phyloP scores from a whole-genome alignment of 2,797 vertebrate species.

The Phoxinus dragarum region DNA sequence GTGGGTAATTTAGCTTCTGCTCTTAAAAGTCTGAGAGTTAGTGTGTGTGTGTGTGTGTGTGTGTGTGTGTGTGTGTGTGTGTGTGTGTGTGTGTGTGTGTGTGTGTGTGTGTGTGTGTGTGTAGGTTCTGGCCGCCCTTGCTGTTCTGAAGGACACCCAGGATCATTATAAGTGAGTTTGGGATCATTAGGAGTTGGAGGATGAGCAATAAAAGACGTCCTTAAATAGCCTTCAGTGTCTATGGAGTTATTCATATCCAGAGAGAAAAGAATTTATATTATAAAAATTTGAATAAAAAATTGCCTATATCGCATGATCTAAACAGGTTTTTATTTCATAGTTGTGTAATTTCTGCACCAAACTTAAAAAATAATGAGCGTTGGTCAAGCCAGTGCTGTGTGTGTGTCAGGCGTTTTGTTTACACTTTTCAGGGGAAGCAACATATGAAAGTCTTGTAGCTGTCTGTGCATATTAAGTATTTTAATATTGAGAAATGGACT shows the following conservation, averaged over 20 bases:
- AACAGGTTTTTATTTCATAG: background rate
- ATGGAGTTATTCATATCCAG: conserved; percentile 42
- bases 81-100: conserved; percentile 16
- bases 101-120: conserved; percentile 24
- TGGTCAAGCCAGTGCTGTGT: background rate
- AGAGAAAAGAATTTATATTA: background rate
- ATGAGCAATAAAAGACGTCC: conserved; percentile 61
- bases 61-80: conserved; percentile 19
- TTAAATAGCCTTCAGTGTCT: conserved; percentile 58
- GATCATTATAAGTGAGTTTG: conserved; percentile 64
- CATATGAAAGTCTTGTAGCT: background rate
- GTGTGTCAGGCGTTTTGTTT: background rate
- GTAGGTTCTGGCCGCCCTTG: conserved; percentile 58
- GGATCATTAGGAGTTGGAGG: conserved; percentile 63
- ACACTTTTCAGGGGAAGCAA: background rate
- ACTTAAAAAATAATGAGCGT: background rate
- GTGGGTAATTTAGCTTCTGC: conserved; percentile 19
- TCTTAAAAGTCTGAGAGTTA: conserved; percentile 33
- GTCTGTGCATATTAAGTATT: background rate
- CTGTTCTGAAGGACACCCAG: conserved; percentile 60
- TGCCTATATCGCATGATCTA: background rate
- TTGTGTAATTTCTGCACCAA: background rate
- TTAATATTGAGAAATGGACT: background rate
- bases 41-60: conserved; percentile 25
- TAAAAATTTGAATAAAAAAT: background rate